Conservation (phyloP, 2,888 invertebrate genomes). For the Sinelater perroti region DNA sequence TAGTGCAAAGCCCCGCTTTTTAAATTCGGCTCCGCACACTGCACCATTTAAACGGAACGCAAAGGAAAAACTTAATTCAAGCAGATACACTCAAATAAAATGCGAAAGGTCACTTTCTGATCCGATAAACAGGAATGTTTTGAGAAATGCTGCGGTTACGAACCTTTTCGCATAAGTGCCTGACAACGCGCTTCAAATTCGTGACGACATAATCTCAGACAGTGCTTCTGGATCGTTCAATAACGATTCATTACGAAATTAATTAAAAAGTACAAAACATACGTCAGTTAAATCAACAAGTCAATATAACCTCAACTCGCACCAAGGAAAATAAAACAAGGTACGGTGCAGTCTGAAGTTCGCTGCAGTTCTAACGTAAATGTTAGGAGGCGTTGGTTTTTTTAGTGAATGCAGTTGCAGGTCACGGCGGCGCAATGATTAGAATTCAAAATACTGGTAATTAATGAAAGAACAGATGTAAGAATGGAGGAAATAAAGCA, state of each 20-base stretch:
- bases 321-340: background rate
- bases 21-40: background rate
- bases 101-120: constrained; percentile 22
- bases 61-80: constrained; percentile 17
- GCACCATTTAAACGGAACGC: constrained; percentile 5
- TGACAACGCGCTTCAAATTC: background rate
- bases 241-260: constrained; percentile 2
- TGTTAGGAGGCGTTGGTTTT: too few relatives aligned
- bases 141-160: background rate
- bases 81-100: constrained; percentile 6
- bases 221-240: background rate
- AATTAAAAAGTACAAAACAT: constrained; percentile 14
- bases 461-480: too few relatives aligned
- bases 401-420: too few relatives aligned
- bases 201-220: background rate
- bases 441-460: too few relatives aligned
- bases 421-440: too few relatives aligned
- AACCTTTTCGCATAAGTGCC: constrained; percentile 9
- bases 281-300: constrained; percentile 37
- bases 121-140: constrained; percentile 8
- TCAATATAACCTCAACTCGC: constrained; percentile 33
- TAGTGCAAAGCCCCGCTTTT: too few relatives aligned
- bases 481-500: too few relatives aligned
- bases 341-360: too few relatives aligned
- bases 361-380: too few relatives aligned